Base-by-base conservation (phyloP, 2,888 invertebrate species). In the Steromphala cineraria region DNA sequence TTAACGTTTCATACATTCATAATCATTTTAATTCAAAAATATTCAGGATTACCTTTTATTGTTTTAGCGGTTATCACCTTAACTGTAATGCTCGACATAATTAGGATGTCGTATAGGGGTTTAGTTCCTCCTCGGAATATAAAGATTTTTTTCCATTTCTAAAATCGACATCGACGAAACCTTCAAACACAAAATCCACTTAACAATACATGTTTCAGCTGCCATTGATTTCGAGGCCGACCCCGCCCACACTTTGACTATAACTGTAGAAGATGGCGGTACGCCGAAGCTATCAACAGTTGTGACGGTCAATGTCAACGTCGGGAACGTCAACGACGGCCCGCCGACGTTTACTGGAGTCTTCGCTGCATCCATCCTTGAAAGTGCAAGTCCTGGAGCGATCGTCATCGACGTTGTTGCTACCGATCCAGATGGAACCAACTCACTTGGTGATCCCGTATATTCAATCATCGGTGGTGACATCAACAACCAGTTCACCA, bases 321-420 rank as follows among this genome's bases (percentile, higher is more conserved):
- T 90, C 1, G 81, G 81, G 15, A 86, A 89, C 80, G 81, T 87
- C 3, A 90, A 89, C 75, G 89, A 90, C 31, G 89, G 87, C 0
- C 83, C 81, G 8, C 90, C 89, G 8, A 28, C 80, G 0, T 89
- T 89, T 0, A 36, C 77, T 1, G 80, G 82, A 8, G 19, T 81
- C 0, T 86, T 83, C 67, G 79, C 86, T 17, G 81, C 67, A 7
- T 74, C 83, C 17, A 77, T 87, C 2, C 53, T 81, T 2, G 89
- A 88, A 75, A 80, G 83, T 28, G 79, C 79, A 0, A 81, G 79
- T 10, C 77, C 86, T 36, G 84, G 82, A 8, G 71, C 81, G 1
- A 78, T 75, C 15, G 80, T 87, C n/a, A 76, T 81, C 13, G 83
- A 84, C 24, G 84, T 89, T 8, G 78, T 80, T 0, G 90, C 90